Conservation (phyloP, 2,797 vertebrate species). For the Channa striata region DNA sequence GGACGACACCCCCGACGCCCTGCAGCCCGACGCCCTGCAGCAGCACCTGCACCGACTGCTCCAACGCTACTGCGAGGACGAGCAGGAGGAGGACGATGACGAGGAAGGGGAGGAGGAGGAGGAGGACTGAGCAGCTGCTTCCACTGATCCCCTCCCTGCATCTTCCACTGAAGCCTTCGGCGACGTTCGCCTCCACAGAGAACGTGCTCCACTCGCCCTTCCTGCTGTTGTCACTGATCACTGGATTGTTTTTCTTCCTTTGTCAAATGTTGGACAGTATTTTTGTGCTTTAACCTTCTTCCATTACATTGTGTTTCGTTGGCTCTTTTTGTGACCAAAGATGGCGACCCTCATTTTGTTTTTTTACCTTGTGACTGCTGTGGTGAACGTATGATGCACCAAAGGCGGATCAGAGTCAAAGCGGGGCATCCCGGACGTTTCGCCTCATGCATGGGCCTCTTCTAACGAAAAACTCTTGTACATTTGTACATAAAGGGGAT, state of each 20-base stretch:
- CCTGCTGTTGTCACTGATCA: conserved; percentile 40
- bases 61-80: conserved; percentile 87
- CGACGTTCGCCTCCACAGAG: conserved; percentile 29
- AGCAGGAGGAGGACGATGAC: conserved; percentile 71
- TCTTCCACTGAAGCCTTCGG: conserved; percentile 39
- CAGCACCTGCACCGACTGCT: conserved; percentile 93
- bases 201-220: conserved; percentile 5
- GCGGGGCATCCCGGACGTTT: conserved; percentile 52
- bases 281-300: conserved; percentile 49
- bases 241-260: conserved; percentile 33
- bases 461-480: conserved; percentile 77
- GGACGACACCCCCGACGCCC: conserved; percentile 88
- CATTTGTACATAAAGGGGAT: conserved; percentile 85
- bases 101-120: conserved; percentile 75
- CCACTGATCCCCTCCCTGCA: conserved; percentile 12
- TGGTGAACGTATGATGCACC: conserved; percentile 41
- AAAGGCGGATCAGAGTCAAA: conserved; percentile 20
- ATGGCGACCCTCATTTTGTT: conserved; percentile 75
- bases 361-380: conserved; percentile 50
- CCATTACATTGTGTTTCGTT: conserved; percentile 68
- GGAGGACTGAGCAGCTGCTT: conserved; percentile 62
- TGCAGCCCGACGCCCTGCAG: conserved; percentile 90
- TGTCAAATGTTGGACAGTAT: conserved; percentile 51
- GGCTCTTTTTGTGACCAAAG: conserved; percentile 96
- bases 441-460: conserved; percentile 86